Base-by-base conservation (phyloP, 2,113 vertebrate genomes). In the Petaurus breviceps region DNA sequence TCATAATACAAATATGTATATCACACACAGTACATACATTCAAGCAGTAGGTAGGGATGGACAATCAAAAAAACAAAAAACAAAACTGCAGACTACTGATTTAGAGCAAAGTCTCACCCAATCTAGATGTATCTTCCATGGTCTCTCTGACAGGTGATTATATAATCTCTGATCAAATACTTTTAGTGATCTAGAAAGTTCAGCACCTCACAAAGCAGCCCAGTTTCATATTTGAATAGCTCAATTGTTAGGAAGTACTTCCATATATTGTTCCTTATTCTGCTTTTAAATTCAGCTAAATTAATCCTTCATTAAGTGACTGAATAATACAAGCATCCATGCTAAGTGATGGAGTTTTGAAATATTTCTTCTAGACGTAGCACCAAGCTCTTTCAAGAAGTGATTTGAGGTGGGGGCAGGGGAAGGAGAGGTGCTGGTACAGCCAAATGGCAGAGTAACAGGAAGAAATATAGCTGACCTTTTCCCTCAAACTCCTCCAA, bases 201-300 rank as follows among this genome's bases (percentile, higher is more conserved):
- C 43, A 90, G 19, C 54, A 46, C 53, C 37, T 84, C 47, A 61
- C 51, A 51, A n/a, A 95, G 53, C 3, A 51, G 37, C 46, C 52
- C 10, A 92, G 92, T 92, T 95, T 68, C 14, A 61, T 91, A 90
- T 94, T 89, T 89, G 47, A 93, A 55, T 26, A 77, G 93, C 53
- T 95, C 52, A 77, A 25, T 26, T 90, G 50, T 91, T 47, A 90
- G 53, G 94, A 95, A 94, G 84, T 9, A 25, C 43, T 22, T 51
- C n/a, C 51, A 31, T 61, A 89, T 90, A 91, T 94, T 19, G 0
- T 43, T 50, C 43, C 28, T 51, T 51, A 84, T 1, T 91, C 31
- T 50, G 47, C 24, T 8, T 51, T 16, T 52, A 50, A 37, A 91
- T 51, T 50, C 19, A 84, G 37, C 43, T 23, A 8, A 84, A 84